phyloP scores from a whole-genome alignment of 2,888 invertebrate species.

The Eugnorisma glareosa region DNA sequence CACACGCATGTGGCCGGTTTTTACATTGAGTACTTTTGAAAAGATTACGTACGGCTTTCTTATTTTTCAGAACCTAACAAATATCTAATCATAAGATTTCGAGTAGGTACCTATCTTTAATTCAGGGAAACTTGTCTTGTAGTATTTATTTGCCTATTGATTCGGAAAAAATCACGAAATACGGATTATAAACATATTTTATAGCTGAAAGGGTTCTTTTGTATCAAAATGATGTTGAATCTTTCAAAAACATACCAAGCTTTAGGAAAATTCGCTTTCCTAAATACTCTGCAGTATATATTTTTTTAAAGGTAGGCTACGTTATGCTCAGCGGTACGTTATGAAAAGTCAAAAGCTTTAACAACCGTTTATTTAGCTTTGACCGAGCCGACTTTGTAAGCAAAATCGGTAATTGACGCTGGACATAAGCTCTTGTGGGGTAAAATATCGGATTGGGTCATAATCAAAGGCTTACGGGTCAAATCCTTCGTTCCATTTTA shows the following conservation, averaged over 20 bases:
- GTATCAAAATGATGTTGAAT: background rate
- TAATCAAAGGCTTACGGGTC: slow-evolving; percentile 63
- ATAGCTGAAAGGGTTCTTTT: background rate
- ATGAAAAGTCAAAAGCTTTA: slow-evolving; percentile 47
- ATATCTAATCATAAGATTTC: background rate
- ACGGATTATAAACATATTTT: background rate
- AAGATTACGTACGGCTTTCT: background rate
- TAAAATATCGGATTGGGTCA: slow-evolving; percentile 59
- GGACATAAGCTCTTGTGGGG: slow-evolving; percentile 42
- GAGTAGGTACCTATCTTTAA: background rate
- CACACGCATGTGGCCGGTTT: no score
- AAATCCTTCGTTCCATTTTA: slow-evolving; percentile 33
- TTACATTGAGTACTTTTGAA: background rate
- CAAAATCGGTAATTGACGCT: slow-evolving; percentile 62
- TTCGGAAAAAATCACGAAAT: background rate
- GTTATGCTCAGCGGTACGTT: slow-evolving; percentile 16
- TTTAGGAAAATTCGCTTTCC: background rate
- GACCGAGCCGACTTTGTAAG: slow-evolving; percentile 59
- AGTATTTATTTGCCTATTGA: background rate
- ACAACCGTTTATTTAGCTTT: slow-evolving; percentile 50
- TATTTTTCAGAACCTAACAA: background rate
- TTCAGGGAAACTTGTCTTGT: background rate
- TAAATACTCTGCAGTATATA: slow-evolving; percentile 2
- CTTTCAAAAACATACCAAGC: background rate
- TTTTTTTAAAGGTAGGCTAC: slow-evolving; percentile 18